phyloP scores from a whole-genome alignment of 92 coral and sea anemone species.

The Actinostola sp. region DNA sequence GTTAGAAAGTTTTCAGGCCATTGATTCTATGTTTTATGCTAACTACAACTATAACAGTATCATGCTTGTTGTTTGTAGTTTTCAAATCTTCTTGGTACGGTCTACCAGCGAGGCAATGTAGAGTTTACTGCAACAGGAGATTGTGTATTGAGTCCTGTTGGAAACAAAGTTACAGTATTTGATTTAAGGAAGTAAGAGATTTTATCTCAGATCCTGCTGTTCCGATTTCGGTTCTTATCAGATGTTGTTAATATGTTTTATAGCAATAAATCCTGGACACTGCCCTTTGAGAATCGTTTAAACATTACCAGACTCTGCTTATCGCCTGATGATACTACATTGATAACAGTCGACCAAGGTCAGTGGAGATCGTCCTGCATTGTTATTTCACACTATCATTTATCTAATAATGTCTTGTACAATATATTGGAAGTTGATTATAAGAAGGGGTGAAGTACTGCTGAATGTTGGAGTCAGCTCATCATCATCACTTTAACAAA shows the following conservation, averaged over 20 bases:
- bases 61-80: constrained; percentile 54
- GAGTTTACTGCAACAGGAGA: constrained; percentile 85
- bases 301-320: constrained; percentile 73
- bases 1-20: constrained; percentile 17
- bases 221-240: no score
- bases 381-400: no score
- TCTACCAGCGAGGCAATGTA: constrained; percentile 87
- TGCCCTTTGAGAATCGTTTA: constrained; percentile 91
- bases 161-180: constrained; percentile 91
- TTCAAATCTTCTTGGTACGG: constrained; percentile 93
- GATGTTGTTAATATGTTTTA: no score
- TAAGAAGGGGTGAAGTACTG: no score
- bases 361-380: not conserved
- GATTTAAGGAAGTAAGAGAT: constrained; percentile 90
- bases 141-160: constrained; percentile 94
- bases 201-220: not conserved
- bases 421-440: no score
- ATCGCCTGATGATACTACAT: constrained; percentile 84
- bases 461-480: no score
- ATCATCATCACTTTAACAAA: no score
- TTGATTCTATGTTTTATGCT: not conserved
- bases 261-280: constrained; percentile 94
- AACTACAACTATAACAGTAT: not conserved
- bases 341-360: constrained; percentile 96
- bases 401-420: no score